phyloP scores from a whole-genome alignment of 2,888 invertebrate genomes.

The Hedya salicella region DNA sequence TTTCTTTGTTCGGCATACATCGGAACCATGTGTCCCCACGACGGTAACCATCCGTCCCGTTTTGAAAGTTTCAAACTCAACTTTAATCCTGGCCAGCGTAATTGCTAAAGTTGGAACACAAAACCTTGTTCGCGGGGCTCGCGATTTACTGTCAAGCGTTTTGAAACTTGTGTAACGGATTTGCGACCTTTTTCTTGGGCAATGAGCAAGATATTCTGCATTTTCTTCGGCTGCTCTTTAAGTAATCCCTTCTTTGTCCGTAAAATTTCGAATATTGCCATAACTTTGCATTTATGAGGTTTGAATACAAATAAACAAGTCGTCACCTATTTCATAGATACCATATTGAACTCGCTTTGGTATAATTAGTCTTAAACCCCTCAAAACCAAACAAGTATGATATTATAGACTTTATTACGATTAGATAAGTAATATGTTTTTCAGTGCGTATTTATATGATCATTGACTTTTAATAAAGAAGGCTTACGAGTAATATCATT shows the following conservation, averaged over 20 bases:
- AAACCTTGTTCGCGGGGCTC: conserved; percentile 75
- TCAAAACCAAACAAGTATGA: too few species aligned
- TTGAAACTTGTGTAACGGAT: conserved; percentile 71
- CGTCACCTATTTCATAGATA: too few species aligned
- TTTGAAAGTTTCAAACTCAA: conserved; percentile 76
- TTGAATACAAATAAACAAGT: too few species aligned
- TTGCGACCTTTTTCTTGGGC: conserved; percentile 51
- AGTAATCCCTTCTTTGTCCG: background rate
- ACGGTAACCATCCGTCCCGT: conserved; percentile 71
- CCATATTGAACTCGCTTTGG: too few species aligned
- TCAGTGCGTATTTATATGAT: too few species aligned
- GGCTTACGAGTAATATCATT: too few species aligned
- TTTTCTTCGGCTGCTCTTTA: conserved; percentile 9
- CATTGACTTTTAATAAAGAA: too few species aligned
- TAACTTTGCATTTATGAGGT: too few species aligned
- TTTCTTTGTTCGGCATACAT: conserved; percentile 3
- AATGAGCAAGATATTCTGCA: conserved; percentile 21
- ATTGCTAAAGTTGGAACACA: conserved; percentile 81
- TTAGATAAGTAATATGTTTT: too few species aligned
- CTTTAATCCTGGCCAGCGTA: conserved; percentile 81
- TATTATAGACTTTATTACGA: too few species aligned
- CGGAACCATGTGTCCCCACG: conserved; percentile 48
- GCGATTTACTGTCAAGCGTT: conserved; percentile 74
- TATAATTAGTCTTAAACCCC: too few species aligned
- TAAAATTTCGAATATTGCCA: background rate